Base-by-base conservation (phyloP, 2,113 vertebrate species). In the Labrus mixtus region DNA sequence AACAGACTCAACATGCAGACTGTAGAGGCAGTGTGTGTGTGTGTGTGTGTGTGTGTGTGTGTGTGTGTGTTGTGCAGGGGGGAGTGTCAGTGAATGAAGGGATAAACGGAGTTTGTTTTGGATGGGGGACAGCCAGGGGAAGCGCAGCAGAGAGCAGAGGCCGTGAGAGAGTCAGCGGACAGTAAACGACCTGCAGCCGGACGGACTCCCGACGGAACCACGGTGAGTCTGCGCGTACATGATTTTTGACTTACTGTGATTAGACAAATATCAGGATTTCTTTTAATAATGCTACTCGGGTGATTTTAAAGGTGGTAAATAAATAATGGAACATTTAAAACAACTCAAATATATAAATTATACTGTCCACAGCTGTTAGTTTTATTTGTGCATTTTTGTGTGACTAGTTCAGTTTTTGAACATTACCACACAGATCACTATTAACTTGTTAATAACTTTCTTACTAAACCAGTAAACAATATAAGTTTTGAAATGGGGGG, bases 71-170 rank as follows among this genome's bases (percentile, higher is more conserved):
- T 9, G 29, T 6, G 41, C 13, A 43, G 3, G 48, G 23, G 43
- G 50, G 62, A 62, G 76, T 29, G 68, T 48, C 50, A 8, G 46
- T 79, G 79, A 78, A 84, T 89, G 78, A 60, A 72, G 79, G 77
- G 81, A 87, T 90, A 53, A 79, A 63, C 62, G 8, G 68, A 89
- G 89, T 91, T 92, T 81, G 82, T 88, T 93, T 90, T 90, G 80
- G 76, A 76, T 67, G 81, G 75, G 76, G 83, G 70, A 71, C 77
- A 65, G 57, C 64, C 36, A n/a, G 77, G 84, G 79, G 71, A 43
- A 77, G 80, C 68, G 82, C 57, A 22, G 69, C 61, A 82, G 59
- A 10, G 51, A 53, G 50, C 78, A 58, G 57, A 80, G 76, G 71
- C 73, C 43, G 79, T 88, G 83, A 84, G 78, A 76, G 80, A 78